phyloP scores from a whole-genome alignment of 2,888 invertebrate genomes.

The Strigamia maritima region DNA sequence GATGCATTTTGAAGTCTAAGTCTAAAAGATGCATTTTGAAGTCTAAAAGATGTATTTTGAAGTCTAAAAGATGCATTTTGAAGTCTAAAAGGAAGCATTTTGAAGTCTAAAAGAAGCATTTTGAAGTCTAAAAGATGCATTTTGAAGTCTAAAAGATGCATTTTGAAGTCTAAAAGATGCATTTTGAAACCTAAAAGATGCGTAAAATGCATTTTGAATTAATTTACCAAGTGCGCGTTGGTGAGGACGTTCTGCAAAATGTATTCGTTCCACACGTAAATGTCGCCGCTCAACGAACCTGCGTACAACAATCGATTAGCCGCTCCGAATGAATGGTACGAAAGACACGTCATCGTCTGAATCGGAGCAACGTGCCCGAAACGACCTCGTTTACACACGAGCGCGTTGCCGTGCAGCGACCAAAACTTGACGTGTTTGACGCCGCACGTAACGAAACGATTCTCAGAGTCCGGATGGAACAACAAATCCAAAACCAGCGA shows the following conservation, averaged over 20 bases:
- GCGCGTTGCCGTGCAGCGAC: constrained; percentile 51
- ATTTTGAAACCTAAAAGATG: not conserved
- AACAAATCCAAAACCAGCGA: constrained; percentile 51
- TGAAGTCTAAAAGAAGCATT: not conserved
- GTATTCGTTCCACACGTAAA: constrained; percentile 53
- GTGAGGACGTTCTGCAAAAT: constrained; percentile 49
- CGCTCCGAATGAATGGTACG: constrained; percentile 37
- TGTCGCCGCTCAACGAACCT: constrained; percentile 53
- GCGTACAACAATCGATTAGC: constrained; percentile 46
- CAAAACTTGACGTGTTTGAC: constrained; percentile 56
- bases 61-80: too few species aligned
- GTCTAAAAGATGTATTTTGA: too few species aligned
- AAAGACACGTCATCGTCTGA: constrained; percentile 40
- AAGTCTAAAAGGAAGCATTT: too few species aligned
- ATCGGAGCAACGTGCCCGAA: constrained; percentile 39
- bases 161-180: too few species aligned
- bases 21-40: too few species aligned
- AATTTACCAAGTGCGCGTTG: constrained; percentile 51
- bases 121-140: too few species aligned
- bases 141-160: too few species aligned
- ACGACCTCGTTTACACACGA: constrained; percentile 39
- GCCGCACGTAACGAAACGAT: constrained; percentile 53
- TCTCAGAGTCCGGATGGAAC: constrained; percentile 52
- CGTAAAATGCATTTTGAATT: not conserved
- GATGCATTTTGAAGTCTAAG: too few species aligned